Evolutionary conservation across 2,797 vertebrate species (phyloP).

Genomic region (Gymnothorax reevesii): DNA sequence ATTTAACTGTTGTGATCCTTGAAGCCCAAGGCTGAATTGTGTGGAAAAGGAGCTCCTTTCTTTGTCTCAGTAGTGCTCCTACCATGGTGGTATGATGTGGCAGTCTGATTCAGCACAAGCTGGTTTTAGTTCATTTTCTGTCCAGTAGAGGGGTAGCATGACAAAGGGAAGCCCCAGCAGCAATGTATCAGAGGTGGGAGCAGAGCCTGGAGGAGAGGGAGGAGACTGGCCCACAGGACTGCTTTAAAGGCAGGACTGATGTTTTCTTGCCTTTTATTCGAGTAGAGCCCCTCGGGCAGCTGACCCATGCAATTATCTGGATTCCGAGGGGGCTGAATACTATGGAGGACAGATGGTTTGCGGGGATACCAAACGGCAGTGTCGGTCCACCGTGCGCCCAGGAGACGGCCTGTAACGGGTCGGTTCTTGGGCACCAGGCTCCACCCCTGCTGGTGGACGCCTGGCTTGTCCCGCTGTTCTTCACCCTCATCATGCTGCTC

Average conservation of each 20-base stretch:
- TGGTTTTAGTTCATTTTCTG: background rate
- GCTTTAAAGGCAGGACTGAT: background rate
- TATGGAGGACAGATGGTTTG: background rate
- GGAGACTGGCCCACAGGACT: background rate
- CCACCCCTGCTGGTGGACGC: conserved; percentile 62
- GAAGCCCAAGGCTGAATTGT: no score
- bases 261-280: background rate
- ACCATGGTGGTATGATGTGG: background rate
- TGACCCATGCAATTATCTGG: background rate
- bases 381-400: background rate
- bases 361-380: background rate
- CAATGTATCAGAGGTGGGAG: background rate
- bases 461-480: conserved; percentile 72
- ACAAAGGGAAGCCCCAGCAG: background rate
- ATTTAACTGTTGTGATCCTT: no score
- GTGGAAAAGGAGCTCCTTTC: background rate
- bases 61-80: no score
- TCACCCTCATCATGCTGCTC: conserved; percentile 67
- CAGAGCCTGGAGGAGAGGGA: background rate
- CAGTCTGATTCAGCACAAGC: background rate
- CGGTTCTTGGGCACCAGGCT: conserved; percentile 28
- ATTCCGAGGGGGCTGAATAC: background rate
- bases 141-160: background rate
- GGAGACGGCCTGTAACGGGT: conserved; percentile 46
- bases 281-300: background rate